phyloP scores from a whole-genome alignment of 2,113 vertebrate genomes.

The Hypomesus transpacificus region DNA sequence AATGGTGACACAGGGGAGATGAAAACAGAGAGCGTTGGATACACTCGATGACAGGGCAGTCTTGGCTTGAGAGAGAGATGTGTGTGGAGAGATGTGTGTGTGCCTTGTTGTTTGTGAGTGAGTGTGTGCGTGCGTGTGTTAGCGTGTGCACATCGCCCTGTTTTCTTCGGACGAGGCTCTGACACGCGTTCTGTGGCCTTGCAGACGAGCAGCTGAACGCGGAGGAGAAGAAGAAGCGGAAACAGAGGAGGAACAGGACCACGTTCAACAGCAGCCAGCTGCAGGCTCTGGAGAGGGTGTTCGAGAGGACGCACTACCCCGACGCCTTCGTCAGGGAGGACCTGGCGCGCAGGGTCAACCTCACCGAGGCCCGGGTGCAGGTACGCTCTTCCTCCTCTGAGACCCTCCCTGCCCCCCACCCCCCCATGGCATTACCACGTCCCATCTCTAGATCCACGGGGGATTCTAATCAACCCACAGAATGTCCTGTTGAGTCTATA shows the following conservation, averaged over 20 bases:
- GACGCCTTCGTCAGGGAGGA: constrained; percentile 98
- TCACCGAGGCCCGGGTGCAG: constrained; percentile 96
- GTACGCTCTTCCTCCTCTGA: constrained; percentile 56
- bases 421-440: too few species aligned
- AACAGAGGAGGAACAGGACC: constrained; percentile 93
- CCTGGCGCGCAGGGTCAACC: constrained; percentile 94
- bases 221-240: constrained; percentile 96
- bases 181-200: constrained; percentile 16
- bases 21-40: constrained; percentile 2
- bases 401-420: too few species aligned
- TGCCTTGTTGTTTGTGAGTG: neutral
- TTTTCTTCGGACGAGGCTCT: neutral
- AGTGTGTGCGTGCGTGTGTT: neutral
- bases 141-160: neutral
- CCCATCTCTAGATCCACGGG: too few species aligned
- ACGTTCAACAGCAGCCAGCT: constrained; percentile 99
- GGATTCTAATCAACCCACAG: too few species aligned
- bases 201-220: constrained; percentile 94
- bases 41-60: constrained; percentile 5
- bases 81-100: constrained; percentile 1
- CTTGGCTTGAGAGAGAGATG: neutral
- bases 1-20: constrained; percentile 7
- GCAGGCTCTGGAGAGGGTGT: constrained; percentile 94
- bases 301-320: constrained; percentile 95
- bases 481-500: too few species aligned